Evolutionary conservation across 2,797 vertebrate genomes (phyloP), one percentile per base, ranked within the genome.

Genomic region (Euthynnus affinis): DNA sequence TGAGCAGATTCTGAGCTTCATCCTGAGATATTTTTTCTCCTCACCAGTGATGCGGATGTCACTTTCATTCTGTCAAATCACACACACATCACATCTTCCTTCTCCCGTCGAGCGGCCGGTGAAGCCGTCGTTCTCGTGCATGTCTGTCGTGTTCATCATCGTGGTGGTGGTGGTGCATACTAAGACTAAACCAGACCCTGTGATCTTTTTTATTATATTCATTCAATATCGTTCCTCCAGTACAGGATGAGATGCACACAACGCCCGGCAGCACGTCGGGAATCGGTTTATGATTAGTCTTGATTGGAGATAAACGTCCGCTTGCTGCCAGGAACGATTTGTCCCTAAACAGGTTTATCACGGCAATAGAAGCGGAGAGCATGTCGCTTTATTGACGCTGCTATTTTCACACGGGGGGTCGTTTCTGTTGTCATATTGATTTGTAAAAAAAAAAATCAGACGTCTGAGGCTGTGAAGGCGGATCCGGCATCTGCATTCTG

Each of bases 291-390:
- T 81, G 83, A 87, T 89, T 81, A 78, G 77, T 55, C 59, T n/a
- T 64, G 83, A 82, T 84, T 84, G 76, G 53, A 78, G 69, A 53
- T 78, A 71, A 91, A 88, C 59, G 70, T 71, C 32, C 73, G 75
- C 81, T 78, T 81, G 71, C 87, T 62, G 18, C 23, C 68, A 40
- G 63, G 58, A 93, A 92, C 52, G 90, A 94, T 95, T 91, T 70
- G 4, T 53, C 52, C 52, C 58, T 58, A 56, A 84, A 58, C 64
- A 2, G 71, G 55, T 86, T 88, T 63, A 88, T 92, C 74, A 67
- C 59, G 6, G 49, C 76, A 85, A 86, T 86, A 57, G 81, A 80
- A 52, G 86, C 81, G 0, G 46, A 6, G 74, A 75, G 70, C 91
- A 69, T 83, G 90, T 72, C 25, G 22, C 69, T 46, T 25, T 56